Percentiles rank a stretch among this genome's conserved stretches.
Conservation (phyloP, 2,888 invertebrate species). For the Drosophila macrospina region DNA sequence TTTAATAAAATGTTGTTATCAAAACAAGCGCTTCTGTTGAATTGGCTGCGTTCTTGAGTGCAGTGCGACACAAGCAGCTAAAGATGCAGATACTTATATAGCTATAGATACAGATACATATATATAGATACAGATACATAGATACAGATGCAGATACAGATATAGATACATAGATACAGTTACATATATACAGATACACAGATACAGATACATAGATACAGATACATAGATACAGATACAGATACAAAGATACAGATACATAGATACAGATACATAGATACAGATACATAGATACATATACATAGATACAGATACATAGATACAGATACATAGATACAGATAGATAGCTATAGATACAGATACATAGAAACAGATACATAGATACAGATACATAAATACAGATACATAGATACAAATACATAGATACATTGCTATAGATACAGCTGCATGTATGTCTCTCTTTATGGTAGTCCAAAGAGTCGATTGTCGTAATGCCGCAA, state of each 20-base stretch:
- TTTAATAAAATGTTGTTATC: background rate
- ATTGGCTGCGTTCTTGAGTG: slow-evolving; percentile 1
- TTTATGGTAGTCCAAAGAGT: no score
- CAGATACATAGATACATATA: no score
- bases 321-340: background rate
- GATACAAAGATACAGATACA: background rate
- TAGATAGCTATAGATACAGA: background rate
- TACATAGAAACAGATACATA: background rate
- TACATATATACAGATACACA: background rate
- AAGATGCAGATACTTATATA: no score
- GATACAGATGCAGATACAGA: no score
- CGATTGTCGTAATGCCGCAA: slow-evolving; percentile 2
- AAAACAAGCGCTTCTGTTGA: slow-evolving; percentile 27
- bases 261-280: background rate
- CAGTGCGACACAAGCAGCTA: background rate
- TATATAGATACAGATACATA: background rate
- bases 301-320: background rate
- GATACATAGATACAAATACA: background rate
- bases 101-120: background rate
- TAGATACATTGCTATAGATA: background rate
- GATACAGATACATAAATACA: background rate
- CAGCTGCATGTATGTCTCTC: background rate
- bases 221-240: background rate
- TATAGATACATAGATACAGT: no score
- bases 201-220: no score